These are phyloP conservation scores for Taeniopygia guttata DNA, from an alignment of 2,797 vertebrate species.

Conservation along the genomic window DNA sequence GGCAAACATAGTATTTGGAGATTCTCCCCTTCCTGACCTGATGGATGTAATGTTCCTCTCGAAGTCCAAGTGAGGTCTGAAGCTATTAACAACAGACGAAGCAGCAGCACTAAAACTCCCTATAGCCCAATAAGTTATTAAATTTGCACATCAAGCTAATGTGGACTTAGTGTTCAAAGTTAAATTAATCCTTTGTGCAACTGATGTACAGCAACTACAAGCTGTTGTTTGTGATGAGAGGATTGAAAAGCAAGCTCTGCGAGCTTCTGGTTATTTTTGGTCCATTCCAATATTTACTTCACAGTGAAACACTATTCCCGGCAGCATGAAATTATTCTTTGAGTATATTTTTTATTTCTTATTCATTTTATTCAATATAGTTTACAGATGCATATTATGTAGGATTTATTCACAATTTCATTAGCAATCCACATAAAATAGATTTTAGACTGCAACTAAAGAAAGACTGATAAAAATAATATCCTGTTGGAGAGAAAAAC, in stretches of 20 bases:
- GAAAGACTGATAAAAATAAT: background rate
- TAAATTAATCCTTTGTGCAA: conserved; percentile 20
- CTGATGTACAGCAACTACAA: background rate
- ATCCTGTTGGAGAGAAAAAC: background rate
- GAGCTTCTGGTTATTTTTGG: background rate
- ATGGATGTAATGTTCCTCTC: background rate
- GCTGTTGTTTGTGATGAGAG: background rate
- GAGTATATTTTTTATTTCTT: background rate
- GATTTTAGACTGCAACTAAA: background rate
- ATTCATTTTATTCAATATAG: background rate
- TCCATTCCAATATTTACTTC: background rate
- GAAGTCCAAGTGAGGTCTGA: background rate
- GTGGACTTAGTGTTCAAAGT: background rate
- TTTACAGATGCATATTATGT: background rate
- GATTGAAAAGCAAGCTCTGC: background rate
- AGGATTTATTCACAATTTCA: background rate
- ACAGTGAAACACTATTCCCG: background rate
- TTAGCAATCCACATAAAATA: background rate
- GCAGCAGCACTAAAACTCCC: background rate
- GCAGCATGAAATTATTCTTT: background rate
- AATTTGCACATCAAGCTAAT: background rate
- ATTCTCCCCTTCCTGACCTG: background rate
- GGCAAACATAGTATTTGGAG: background rate
- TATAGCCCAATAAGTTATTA: background rate
- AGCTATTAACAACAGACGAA: background rate